Percentiles rank a stretch among this genome's conserved stretches.
These are phyloP conservation scores for Danionella dracula DNA, from an alignment of 2,797 vertebrate species.

Conservation along the genomic window DNA sequence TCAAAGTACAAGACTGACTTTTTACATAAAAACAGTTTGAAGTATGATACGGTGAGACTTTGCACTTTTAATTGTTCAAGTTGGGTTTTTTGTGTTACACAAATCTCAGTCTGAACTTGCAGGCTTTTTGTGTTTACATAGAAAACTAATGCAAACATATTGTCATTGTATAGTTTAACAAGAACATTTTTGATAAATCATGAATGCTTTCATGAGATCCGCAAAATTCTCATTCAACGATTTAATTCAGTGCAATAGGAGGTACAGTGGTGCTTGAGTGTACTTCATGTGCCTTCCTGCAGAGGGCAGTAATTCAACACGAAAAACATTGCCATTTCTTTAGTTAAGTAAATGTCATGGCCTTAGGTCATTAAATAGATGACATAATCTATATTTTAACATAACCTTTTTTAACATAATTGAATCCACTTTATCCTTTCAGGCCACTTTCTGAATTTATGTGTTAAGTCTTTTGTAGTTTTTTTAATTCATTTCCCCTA, in stretches of 20 bases:
- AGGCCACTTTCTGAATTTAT: neutral
- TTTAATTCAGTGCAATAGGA: no score
- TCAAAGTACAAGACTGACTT: conserved; percentile 71
- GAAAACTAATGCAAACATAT: no score
- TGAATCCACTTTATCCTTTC: neutral
- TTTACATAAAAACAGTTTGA: conserved; percentile 78
- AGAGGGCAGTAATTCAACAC: conserved; percentile 21
- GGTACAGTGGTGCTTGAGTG: neutral
- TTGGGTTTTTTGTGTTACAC: no score
- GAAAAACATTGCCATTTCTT: neutral
- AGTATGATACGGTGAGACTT: conserved; percentile 80
- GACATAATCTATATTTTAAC: neutral
- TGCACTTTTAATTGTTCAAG: no score
- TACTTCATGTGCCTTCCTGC: neutral
- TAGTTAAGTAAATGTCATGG: neutral
- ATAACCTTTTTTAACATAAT: neutral
- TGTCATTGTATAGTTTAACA: no score
- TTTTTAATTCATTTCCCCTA: neutral
- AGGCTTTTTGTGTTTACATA: no score
- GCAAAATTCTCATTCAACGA: no score
- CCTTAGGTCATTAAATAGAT: neutral
- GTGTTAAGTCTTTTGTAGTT: neutral
- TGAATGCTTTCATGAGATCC: no score
- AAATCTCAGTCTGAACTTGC: no score
- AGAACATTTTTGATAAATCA: no score